Evolutionary conservation across 2,797 vertebrate species (phyloP).

Genomic region (Coregonus suidteri): DNA sequence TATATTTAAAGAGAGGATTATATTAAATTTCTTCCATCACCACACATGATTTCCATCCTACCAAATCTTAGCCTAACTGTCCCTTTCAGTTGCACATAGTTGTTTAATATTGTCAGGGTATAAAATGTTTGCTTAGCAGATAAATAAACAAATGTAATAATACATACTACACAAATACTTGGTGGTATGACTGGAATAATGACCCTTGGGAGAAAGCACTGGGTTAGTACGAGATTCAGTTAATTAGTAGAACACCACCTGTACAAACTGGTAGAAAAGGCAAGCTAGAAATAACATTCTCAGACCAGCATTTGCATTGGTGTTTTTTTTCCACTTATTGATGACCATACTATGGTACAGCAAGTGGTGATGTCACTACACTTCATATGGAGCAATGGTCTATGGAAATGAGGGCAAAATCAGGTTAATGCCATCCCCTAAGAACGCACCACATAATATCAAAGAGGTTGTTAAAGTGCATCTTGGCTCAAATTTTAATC

Average conservation of each 20-base stretch:
- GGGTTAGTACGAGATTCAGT: slow-evolving; percentile 56
- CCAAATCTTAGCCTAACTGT: not conserved
- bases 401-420: not conserved
- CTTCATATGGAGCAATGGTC: slow-evolving; percentile 61
- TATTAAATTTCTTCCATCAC: slow-evolving; percentile 49
- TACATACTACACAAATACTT: slow-evolving; percentile 75
- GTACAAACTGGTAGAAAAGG: slow-evolving; percentile 78
- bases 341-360: slow-evolving; percentile 65
- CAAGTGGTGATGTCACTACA: slow-evolving; percentile 76
- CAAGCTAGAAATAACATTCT: slow-evolving; percentile 77
- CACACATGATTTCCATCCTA: slow-evolving; percentile 30
- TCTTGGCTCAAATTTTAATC: not conserved
- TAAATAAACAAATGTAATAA: slow-evolving; percentile 1
- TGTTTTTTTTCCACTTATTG: slow-evolving; percentile 50
- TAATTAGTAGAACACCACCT: slow-evolving; percentile 47
- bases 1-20: slow-evolving; percentile 62
- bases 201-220: slow-evolving; percentile 68
- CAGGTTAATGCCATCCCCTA: not conserved
- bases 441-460: not conserved
- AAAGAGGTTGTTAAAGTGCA: not conserved
- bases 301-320: slow-evolving; percentile 67
- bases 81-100: slow-evolving; percentile 63
- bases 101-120: slow-evolving; percentile 72
- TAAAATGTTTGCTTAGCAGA: slow-evolving; percentile 41
- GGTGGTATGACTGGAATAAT: slow-evolving; percentile 75